Evolutionary conservation across 2,888 invertebrate species (phyloP), one percentile per base, ranked within the genome.

Genomic region (Cataglyphis livida): DNA sequence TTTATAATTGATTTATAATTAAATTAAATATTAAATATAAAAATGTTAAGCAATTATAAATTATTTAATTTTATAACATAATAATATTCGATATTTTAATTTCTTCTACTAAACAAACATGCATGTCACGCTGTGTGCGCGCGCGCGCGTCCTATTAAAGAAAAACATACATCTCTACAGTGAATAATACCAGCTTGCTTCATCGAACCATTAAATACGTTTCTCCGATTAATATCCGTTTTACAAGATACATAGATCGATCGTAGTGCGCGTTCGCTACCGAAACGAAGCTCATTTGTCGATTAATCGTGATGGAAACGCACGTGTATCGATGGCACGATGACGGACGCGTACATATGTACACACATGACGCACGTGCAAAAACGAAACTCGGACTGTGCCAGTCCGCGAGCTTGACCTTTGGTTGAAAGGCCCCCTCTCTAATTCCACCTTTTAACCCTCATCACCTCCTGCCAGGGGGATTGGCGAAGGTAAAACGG

Each of bases 401-500:
- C 65, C 38, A 71, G 44, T 18, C 28, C 64, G 73, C 57, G 61
- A 64, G 75, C 61, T 79, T 83, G 82, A 88, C 86, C 84, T 68
- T 35, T 73, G 65, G 65, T 75, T 75, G 75, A 64, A 70, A 44
- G 81, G 82, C 82, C 76, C 74, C 82, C 74, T 81, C 86, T 66
- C 84, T 82, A 85, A 88, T 85, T 87, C 85, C 88, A 89, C 90
- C 88, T 90, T 83, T 90, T 84, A 86, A 90, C 90, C 88, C 84
- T 81, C 68, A 87, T 79, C 84, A 87, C 83, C 88, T 75, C 66
- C 68, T 51, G 41, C 74, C 21, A 21, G 48, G 54, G 57, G 64
- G 54, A 65, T 57, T 62, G 41, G 38, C 79, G 76, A 75, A 87
- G 87, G 86, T 84, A 85, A 89, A 71, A 71, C 87, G 75, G 73